A percentile compares a stretch with the other conserved stretches of the same genome.
These are phyloP conservation scores for Ectemnius lituratus DNA, from an alignment of 2,888 invertebrate species.

Conservation along the genomic window DNA sequence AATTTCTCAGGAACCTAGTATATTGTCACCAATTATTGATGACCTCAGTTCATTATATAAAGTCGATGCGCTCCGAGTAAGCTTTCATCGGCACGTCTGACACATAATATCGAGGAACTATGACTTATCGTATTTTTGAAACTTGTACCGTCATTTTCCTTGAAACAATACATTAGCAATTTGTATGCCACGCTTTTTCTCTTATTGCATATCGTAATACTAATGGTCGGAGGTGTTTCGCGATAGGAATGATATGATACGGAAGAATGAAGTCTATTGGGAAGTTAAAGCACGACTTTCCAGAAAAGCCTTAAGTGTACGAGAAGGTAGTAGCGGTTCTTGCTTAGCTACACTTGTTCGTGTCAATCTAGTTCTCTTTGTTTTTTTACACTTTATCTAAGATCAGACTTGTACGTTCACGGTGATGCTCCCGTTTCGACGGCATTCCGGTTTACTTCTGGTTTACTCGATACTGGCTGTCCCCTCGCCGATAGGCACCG, in stretches of 20 bases:
- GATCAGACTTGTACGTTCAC: not conserved
- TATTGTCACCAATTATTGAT: not conserved
- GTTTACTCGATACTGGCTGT: no score
- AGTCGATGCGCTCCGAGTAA: not conserved
- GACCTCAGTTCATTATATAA: not conserved
- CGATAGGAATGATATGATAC: no score
- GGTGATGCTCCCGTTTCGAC: not conserved
- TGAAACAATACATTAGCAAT: not conserved
- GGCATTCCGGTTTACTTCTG: not conserved
- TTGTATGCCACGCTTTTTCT: no score
- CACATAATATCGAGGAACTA: not conserved
- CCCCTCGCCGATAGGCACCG: slow-evolving; percentile 43
- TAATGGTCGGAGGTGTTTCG: no score
- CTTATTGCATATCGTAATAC: no score
- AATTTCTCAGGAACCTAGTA: slow-evolving; percentile 3
- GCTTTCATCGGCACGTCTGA: not conserved
- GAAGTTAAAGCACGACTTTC: no score
- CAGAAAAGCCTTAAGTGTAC: no score
- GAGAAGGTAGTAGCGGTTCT: slow-evolving; percentile 29
- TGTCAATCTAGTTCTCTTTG: no score
- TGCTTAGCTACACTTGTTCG: not conserved
- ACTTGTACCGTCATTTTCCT: not conserved
- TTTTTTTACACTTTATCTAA: not conserved
- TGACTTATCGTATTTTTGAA: not conserved
- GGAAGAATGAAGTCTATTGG: no score